Conservation (phyloP, 2,797 vertebrate species). For the Pteropus rufus region DNA sequence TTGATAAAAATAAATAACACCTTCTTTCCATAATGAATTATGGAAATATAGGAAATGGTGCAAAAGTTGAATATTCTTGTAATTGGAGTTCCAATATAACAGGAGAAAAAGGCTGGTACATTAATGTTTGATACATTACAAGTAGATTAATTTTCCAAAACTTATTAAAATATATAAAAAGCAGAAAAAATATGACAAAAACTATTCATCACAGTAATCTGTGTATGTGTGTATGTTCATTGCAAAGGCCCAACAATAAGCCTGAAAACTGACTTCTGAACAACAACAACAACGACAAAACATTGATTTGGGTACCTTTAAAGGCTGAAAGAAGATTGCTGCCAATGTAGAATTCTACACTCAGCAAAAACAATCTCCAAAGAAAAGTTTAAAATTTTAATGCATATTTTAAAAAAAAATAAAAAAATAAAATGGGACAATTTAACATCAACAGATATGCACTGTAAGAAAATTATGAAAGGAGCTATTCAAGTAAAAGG, state of each 20-base stretch:
- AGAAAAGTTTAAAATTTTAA: background rate
- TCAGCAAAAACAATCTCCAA: background rate
- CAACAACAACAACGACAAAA: background rate
- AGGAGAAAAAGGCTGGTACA: background rate
- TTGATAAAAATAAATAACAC: background rate
- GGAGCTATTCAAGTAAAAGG: background rate
- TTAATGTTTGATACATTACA: background rate
- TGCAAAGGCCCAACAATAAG: background rate
- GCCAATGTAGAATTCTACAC: background rate
- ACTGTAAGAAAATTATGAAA: background rate
- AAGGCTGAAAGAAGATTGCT: background rate
- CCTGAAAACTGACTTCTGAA: background rate
- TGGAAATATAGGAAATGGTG: background rate
- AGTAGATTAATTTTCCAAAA: background rate
- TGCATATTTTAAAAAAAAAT: background rate
- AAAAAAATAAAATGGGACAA: background rate
- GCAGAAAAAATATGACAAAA: background rate
- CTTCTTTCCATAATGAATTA: background rate
- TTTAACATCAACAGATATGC: background rate
- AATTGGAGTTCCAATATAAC: background rate
- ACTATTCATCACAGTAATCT: background rate
- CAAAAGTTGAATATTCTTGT: background rate
- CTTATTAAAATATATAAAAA: background rate
- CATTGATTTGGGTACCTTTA: background rate
- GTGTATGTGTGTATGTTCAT: no score